Conservation (phyloP, 2,797 vertebrate species). For the Synaphobranchus kaupii region DNA sequence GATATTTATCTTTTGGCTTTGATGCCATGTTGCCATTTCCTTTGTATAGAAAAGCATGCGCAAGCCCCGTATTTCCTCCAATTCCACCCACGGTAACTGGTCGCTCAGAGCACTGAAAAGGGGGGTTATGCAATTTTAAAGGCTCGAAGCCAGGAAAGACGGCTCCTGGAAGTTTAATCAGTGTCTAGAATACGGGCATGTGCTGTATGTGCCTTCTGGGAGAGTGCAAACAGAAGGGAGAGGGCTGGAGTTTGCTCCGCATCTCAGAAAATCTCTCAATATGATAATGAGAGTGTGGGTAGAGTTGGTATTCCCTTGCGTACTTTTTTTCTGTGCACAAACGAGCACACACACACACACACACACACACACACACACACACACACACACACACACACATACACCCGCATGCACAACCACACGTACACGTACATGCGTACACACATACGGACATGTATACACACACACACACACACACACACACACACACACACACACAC, state of each 20-base stretch:
- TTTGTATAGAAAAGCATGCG: not conserved
- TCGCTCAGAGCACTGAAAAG: not conserved
- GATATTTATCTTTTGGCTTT: not conserved
- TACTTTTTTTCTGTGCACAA: not conserved
- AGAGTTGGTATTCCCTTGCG: conserved; percentile 36
- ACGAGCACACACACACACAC: not conserved
- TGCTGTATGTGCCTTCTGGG: conserved; percentile 51
- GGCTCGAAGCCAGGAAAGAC: not conserved
- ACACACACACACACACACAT: not conserved
- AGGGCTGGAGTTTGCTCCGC: conserved; percentile 61
- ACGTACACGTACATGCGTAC: not conserved
- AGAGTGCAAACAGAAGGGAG: conserved; percentile 22
- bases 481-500: not conserved
- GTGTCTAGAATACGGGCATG: conserved; percentile 50
- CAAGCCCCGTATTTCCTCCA: not conserved
- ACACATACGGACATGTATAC: not conserved
- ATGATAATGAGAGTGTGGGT: conserved; percentile 43
- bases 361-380: not conserved
- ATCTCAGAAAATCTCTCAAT: conserved; percentile 56
- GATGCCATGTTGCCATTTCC: not conserved
- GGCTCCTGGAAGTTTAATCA: conserved; percentile 44
- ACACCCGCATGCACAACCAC: not conserved
- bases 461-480: not conserved
- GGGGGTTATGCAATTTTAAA: not conserved
- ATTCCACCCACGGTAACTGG: not conserved